Evolutionary conservation across 2,113 vertebrate species (phyloP).

Genomic region (Nerophis ophidion): DNA sequence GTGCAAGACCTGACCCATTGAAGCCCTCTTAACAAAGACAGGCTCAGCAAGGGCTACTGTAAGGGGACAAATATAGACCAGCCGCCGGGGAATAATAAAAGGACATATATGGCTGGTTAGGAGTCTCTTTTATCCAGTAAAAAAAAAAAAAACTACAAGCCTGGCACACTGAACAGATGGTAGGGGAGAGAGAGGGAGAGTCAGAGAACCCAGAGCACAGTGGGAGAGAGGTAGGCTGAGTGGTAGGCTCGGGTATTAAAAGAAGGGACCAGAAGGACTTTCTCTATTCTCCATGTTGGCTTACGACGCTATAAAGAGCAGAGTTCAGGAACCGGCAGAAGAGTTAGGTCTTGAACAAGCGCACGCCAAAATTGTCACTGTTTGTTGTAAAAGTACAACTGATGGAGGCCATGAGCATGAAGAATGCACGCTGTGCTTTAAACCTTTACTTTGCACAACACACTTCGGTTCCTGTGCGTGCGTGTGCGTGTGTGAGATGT

Average conservation of each 20-base stretch:
- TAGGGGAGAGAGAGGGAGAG: slow-evolving; percentile 51
- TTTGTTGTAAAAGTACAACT: slow-evolving; percentile 40
- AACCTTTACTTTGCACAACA: slow-evolving; percentile 46
- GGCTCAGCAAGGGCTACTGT: slow-evolving; percentile 53
- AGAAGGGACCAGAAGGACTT: slow-evolving; percentile 46
- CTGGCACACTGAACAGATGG: slow-evolving; percentile 71
- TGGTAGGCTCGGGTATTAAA: slow-evolving; percentile 38
- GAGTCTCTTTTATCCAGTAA: slow-evolving; percentile 66
- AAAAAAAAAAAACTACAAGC: slow-evolving; percentile 60
- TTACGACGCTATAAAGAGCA: slow-evolving; percentile 37
- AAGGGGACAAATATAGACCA: slow-evolving; percentile 62
- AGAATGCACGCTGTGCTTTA: slow-evolving; percentile 43
- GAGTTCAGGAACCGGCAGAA: slow-evolving; percentile 24
- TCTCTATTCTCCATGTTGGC: slow-evolving; percentile 35
- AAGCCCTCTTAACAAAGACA: slow-evolving; percentile 31
- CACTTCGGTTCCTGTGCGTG: slow-evolving; percentile 16
- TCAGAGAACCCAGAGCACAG: slow-evolving; percentile 62
- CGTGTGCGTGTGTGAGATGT: slow-evolving; percentile 19
- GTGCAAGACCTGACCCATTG: slow-evolving; percentile 33
- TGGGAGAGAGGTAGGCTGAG: slow-evolving; percentile 51
- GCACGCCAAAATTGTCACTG: slow-evolving; percentile 23
- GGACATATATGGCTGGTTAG: slow-evolving; percentile 68
- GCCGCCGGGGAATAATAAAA: slow-evolving; percentile 60
- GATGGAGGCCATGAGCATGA: slow-evolving; percentile 35
- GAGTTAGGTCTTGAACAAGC: slow-evolving; percentile 28